Evolutionary conservation across 2,888 invertebrate genomes (phyloP).

Genomic region (Camptogramma bilineatum): DNA sequence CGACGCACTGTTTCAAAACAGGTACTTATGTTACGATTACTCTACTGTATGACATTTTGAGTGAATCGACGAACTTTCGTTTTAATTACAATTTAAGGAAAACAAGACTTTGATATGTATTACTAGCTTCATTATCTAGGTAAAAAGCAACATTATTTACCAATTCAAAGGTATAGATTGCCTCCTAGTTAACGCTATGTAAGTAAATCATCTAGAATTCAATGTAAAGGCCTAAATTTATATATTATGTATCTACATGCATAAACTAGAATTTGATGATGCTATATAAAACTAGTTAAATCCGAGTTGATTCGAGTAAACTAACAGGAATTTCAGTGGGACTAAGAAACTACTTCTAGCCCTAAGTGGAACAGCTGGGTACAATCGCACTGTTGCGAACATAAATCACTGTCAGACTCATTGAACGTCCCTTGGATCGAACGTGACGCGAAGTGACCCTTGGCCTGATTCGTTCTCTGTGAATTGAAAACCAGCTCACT

Average conservation of each 20-base stretch:
- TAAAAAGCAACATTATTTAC: too few relatives aligned
- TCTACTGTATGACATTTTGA: background rate
- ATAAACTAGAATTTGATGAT: too few relatives aligned
- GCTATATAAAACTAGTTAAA: too few relatives aligned
- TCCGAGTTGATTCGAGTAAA: background rate
- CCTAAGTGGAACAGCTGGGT: background rate
- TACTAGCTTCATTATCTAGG: too few relatives aligned
- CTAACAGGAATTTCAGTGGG: background rate
- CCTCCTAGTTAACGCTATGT: too few relatives aligned
- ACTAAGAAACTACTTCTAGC: background rate
- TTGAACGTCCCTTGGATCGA: constrained; percentile 44
- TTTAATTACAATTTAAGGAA: background rate
- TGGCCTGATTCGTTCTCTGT: constrained; percentile 29
- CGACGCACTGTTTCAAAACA: constrained; percentile 11
- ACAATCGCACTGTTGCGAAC: constrained; percentile 14
- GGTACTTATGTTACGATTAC: background rate
- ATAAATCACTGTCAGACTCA: constrained; percentile 57
- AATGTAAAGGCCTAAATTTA: too few relatives aligned
- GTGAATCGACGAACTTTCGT: background rate
- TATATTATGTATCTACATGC: too few relatives aligned
- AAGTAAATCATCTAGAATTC: too few relatives aligned
- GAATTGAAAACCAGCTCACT: background rate
- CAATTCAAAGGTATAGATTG: too few relatives aligned
- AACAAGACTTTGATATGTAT: too few relatives aligned
- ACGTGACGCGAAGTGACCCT: constrained; percentile 44